Evolutionary conservation across 1,140 invertebrate genomes (phyloP).

Genomic region (Lerema accius): DNA sequence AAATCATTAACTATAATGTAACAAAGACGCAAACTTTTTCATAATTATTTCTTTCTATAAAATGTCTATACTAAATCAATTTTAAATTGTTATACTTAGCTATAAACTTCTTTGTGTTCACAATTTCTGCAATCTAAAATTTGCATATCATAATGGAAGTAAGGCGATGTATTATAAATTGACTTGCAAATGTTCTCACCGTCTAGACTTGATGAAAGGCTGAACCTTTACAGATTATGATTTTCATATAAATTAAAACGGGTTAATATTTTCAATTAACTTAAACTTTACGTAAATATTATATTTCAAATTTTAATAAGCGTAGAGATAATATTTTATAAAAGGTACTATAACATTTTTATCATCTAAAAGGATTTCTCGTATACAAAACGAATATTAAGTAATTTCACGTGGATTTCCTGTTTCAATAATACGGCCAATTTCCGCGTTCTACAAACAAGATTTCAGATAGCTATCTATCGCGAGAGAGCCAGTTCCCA

Average conservation of each 20-base stretch:
- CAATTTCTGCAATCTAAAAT: slow-evolving; percentile 20
- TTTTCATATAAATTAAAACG: not conserved
- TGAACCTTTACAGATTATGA: slow-evolving; percentile 9
- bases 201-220: slow-evolving; percentile 20
- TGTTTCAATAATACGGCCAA: not conserved
- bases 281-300: too few relatives aligned
- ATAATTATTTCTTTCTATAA: too few relatives aligned
- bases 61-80: not conserved
- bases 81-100: not conserved
- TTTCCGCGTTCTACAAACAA: slow-evolving; percentile 7
- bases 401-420: not conserved
- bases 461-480: slow-evolving; percentile 9
- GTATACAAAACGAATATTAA: not conserved
- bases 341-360: too few relatives aligned
- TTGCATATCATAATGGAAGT: slow-evolving; percentile 21
- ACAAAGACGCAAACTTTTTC: too few relatives aligned
- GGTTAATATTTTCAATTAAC: too few relatives aligned
- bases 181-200: slow-evolving; percentile 27
- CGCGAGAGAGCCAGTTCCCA: slow-evolving; percentile 13
- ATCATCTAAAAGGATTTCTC: not conserved
- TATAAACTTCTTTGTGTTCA: not conserved
- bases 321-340: too few relatives aligned
- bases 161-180: slow-evolving; percentile 25
- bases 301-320: too few relatives aligned
- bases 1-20: too few relatives aligned